A percentile compares a stretch with the other conserved stretches of the same genome.
These are phyloP conservation scores for Drosophila ezoana DNA, from an alignment of 2,888 invertebrate genomes.

Conservation along the genomic window DNA sequence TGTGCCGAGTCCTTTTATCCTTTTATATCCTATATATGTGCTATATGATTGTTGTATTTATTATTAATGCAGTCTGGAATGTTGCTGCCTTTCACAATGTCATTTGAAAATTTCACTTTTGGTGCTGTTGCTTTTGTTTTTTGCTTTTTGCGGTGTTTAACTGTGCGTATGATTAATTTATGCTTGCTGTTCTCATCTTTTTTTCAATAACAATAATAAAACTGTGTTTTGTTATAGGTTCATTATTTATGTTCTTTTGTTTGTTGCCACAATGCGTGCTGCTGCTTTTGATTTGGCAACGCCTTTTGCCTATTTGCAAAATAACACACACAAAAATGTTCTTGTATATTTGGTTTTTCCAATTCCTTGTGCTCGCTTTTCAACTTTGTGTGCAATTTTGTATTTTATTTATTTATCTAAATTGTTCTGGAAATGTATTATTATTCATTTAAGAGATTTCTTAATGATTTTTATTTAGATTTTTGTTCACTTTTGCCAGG, in stretches of 20 bases:
- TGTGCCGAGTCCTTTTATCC: conserved; percentile 42
- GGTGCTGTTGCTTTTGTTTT: conserved; percentile 36
- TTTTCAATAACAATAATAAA: conserved; percentile 2
- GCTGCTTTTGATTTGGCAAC: conserved; percentile 65
- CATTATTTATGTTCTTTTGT: background rate
- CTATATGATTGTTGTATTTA: conserved; percentile 60
- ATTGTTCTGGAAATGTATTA: conserved; percentile 11
- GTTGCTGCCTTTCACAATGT: conserved; percentile 38
- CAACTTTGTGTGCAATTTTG: conserved; percentile 17
- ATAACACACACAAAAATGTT: conserved; percentile 39
- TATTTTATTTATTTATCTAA: background rate
- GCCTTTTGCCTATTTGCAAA: conserved; percentile 55
- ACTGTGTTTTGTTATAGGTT: conserved; percentile 14
- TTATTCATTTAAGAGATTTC: conserved; percentile 1
- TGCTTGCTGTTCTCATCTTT: conserved; percentile 25
- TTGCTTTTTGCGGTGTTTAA: conserved; percentile 36
- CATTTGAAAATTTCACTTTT: conserved; percentile 55
- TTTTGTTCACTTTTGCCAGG: conserved; percentile 40
- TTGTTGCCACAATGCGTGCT: conserved; percentile 7
- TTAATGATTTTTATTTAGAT: conserved; percentile 16
- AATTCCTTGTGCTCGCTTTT: conserved; percentile 49
- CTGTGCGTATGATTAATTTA: conserved; percentile 68
- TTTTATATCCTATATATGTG: conserved; percentile 44
- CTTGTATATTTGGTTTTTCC: conserved; percentile 23
- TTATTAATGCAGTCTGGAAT: conserved; percentile 64